phyloP scores from a whole-genome alignment of 2,797 vertebrate species.

The Leuciscus waleckii region DNA sequence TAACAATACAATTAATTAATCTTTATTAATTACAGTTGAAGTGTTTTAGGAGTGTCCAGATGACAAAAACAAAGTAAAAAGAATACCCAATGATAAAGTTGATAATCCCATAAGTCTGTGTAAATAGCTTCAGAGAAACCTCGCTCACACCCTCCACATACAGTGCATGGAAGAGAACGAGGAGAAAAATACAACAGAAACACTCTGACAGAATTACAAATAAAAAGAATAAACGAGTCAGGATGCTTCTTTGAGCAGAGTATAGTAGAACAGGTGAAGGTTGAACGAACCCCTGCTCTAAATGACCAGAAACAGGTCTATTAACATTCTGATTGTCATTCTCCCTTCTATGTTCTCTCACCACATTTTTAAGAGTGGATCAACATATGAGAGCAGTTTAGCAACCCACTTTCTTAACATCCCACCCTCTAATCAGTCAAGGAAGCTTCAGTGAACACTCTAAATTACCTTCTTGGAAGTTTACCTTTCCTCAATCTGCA shows the following conservation, averaged over 20 bases:
- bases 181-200: not conserved
- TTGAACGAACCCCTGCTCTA: not conserved
- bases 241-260: not conserved
- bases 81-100: too few relatives aligned
- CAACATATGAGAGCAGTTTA: constrained; percentile 9
- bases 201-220: not conserved
- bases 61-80: not conserved
- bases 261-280: not conserved
- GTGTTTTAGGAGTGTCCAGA: not conserved
- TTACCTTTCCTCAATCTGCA: constrained; percentile 26
- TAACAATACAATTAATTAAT: not conserved
- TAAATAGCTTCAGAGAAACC: not conserved
- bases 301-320: not conserved
- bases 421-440: constrained; percentile 2
- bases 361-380: not conserved
- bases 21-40: not conserved
- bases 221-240: not conserved
- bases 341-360: not conserved
- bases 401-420: not conserved
- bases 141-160: too few relatives aligned
- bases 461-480: constrained; percentile 19
- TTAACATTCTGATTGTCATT: not conserved
- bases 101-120: not conserved
- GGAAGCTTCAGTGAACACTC: not conserved
- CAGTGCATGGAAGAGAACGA: not conserved